Evolutionary conservation across 2,797 vertebrate species (phyloP), one percentile per base, ranked within the genome.

Genomic region (Eulemur rubriventer): DNA sequence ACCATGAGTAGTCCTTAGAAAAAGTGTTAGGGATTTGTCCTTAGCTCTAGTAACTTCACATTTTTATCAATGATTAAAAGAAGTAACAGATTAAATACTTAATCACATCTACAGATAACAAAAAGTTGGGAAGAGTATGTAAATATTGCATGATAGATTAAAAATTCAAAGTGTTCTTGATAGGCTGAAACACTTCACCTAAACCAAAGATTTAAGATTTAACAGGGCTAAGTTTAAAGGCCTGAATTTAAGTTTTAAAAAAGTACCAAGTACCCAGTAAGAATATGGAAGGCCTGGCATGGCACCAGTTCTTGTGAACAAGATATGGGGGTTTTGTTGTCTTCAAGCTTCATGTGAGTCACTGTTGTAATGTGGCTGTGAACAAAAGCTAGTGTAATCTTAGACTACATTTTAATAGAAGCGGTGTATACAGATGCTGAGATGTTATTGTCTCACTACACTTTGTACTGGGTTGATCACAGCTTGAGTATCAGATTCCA

Each of bases 401-500:
- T 73, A 89, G 82, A 83, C 8, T 43, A 20, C 65, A 22, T 50
- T 76, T 88, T 63, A 78, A 73, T 63, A 72, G 85, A 63, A 41
- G 24, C 41, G 22, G 0, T 63, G 38, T 86, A 43, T 52, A 48
- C 67, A 70, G 41, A 70, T 52, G 35, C 52, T 43, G 22, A 28
- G 48, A 61, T 63, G 11, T 50, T 38, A 63, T 28, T 65, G 20
- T 69, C 84, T 92, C 14, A 50, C 26, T 79, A 28, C 2, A 20
- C 63, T 59, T 41, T 38, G 57, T 83, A 38, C n/a, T 41, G 50
- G 9, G 41, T 5, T 50, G 55, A 81, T 80, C 67, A n/a, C 70
- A 86, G 87, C n/a, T 65, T 7, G 18, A 50, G 41, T 90, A 92
- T 95, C 82, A 17, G 48, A 61, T 96, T 96, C 28, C 75, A 30